phyloP scores from a whole-genome alignment of 2,888 invertebrate species.

The Herminia tarsipennalis region DNA sequence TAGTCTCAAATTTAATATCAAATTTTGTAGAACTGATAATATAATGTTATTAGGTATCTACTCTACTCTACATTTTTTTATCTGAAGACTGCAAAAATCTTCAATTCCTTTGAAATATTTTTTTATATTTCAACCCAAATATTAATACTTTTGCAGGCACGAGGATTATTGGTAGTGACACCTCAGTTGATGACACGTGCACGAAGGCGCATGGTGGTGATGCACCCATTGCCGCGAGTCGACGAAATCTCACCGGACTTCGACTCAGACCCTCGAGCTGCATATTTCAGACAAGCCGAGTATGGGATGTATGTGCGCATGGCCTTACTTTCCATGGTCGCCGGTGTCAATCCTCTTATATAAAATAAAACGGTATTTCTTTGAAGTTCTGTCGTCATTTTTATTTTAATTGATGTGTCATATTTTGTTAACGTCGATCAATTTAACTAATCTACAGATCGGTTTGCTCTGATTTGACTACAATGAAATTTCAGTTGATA shows the following conservation, averaged over 20 bases:
- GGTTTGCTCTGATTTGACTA: too few relatives aligned
- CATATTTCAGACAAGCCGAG: conserved; percentile 99
- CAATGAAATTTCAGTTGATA: too few relatives aligned
- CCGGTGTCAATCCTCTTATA: conserved; percentile 86
- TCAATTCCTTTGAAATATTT: too few relatives aligned
- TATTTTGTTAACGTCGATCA: too few relatives aligned
- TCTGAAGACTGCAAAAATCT: too few relatives aligned
- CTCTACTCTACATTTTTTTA: neutral
- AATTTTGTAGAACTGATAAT: too few relatives aligned
- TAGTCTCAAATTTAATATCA: neutral
- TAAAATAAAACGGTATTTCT: too few relatives aligned
- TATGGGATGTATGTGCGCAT: conserved; percentile 99
- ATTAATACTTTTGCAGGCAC: conserved; percentile 85
- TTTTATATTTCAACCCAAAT: neutral
- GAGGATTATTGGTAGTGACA: conserved; percentile 95
- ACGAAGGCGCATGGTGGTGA: conserved; percentile 96
- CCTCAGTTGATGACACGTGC: conserved; percentile 98
- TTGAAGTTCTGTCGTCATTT: too few relatives aligned
- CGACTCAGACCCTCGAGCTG: conserved; percentile 98
- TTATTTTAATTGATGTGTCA: too few relatives aligned
- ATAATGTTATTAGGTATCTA: neutral
- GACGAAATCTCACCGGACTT: conserved; percentile 98
- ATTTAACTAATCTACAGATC: too few relatives aligned
- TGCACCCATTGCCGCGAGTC: conserved; percentile 98
- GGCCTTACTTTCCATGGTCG: conserved; percentile 97